Evolutionary conservation across 2,797 vertebrate species (phyloP).

Genomic region (Xiphorhynchus erythropygius): DNA sequence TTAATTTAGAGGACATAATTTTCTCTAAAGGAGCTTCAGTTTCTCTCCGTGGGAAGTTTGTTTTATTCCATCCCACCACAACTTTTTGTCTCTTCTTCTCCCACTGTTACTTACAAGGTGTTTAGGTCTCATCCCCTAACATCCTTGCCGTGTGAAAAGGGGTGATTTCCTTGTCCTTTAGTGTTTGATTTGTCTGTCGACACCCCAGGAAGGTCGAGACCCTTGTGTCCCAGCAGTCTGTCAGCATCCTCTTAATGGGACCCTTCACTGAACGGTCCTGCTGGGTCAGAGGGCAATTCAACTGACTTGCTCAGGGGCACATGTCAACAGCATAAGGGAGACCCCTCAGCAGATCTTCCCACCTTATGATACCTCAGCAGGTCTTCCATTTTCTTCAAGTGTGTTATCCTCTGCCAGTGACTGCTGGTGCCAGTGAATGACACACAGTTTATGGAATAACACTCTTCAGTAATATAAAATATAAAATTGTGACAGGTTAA

Average conservation of each 20-base stretch:
- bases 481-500: not conserved
- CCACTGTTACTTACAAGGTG: fast-evolving
- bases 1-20: not conserved
- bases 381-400: not conserved
- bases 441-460: not conserved
- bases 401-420: not conserved
- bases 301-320: not conserved
- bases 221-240: too few species aligned
- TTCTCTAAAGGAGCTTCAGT: not conserved
- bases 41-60: not conserved
- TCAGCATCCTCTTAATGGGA: not conserved
- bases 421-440: not conserved
- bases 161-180: not conserved
- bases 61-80: not conserved
- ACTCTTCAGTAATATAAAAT: not conserved
- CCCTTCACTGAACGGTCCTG: not conserved
- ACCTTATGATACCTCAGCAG: not conserved
- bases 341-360: not conserved
- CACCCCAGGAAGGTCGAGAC: not conserved
- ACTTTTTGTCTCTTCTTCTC: not conserved
- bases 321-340: not conserved
- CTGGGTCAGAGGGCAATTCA: not conserved
- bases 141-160: not conserved
- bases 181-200: not conserved
- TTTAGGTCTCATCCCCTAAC: not conserved